phyloP scores from a whole-genome alignment of 2,797 vertebrate genomes.

The Peromyscus attwateri region DNA sequence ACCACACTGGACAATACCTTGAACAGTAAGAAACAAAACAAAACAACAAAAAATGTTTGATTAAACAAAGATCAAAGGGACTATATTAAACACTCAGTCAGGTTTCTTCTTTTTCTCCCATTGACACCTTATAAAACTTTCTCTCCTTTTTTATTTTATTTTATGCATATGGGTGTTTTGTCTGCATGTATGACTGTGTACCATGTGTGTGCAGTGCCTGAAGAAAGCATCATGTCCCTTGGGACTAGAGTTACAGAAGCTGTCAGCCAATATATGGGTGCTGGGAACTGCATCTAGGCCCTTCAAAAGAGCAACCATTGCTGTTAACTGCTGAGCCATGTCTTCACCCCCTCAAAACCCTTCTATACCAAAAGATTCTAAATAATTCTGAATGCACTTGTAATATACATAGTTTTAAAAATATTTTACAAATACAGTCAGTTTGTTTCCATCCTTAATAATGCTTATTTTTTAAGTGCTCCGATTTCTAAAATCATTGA shows the following conservation, averaged over 20 bases:
- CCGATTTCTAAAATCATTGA: not conserved
- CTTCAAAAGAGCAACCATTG: not conserved
- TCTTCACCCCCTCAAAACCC: not conserved
- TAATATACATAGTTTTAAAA: not conserved
- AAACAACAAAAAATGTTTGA: not conserved
- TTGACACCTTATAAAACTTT: not conserved
- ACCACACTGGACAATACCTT: not conserved
- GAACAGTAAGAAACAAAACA: not conserved
- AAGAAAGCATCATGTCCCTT: not conserved
- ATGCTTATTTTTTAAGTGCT: not conserved
- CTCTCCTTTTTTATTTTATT: not conserved
- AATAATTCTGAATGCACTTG: not conserved
- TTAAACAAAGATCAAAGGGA: slow-evolving; percentile 50
- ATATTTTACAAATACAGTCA: slow-evolving; percentile 40
- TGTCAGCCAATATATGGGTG: not conserved
- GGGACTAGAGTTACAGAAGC: not conserved
- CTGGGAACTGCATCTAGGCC: not conserved
- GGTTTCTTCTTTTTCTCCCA: not conserved
- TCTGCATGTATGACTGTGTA: not conserved
- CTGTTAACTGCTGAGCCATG: not conserved
- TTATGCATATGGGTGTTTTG: not conserved
- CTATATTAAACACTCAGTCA: slow-evolving; percentile 64
- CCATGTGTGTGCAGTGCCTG: not conserved
- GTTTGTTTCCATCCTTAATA: not conserved
- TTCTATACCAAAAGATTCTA: not conserved